Evolutionary conservation across 2,888 invertebrate species (phyloP).

Genomic region (Cantharis lateralis): DNA sequence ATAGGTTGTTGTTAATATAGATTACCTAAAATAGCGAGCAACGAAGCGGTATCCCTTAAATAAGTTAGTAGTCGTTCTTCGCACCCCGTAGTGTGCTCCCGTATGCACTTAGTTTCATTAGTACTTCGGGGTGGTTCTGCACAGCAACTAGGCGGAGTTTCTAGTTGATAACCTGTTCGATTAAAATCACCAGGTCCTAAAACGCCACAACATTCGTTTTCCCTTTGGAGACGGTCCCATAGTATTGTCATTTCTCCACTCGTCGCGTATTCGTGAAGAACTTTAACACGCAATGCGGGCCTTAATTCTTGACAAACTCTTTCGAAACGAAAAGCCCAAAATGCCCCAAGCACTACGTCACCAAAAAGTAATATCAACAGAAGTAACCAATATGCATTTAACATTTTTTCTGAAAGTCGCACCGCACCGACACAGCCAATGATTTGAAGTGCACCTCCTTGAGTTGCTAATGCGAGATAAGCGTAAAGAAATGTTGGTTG

Average conservation of each 20-base stretch:
- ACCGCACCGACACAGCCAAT: constrained; percentile 83
- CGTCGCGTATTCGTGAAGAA: constrained; percentile 72
- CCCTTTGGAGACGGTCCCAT: constrained; percentile 78
- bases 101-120: constrained; percentile 36
- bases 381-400: constrained; percentile 84
- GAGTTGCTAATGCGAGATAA: constrained; percentile 78
- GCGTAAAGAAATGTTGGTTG: constrained; percentile 71
- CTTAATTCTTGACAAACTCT: constrained; percentile 73
- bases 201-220: constrained; percentile 80
- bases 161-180: constrained; percentile 41
- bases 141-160: constrained; percentile 50
- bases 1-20: not conserved
- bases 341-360: constrained; percentile 81
- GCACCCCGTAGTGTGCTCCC: constrained; percentile 61
- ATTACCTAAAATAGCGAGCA: constrained; percentile 63
- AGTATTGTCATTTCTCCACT: constrained; percentile 74
- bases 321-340: constrained; percentile 83
- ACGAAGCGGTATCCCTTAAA: constrained; percentile 78
- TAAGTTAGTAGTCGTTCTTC: constrained; percentile 74
- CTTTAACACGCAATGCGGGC: constrained; percentile 63
- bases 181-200: constrained; percentile 56
- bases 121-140: constrained; percentile 41
- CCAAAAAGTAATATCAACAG: constrained; percentile 79
- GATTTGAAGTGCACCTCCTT: constrained; percentile 68
- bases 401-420: constrained; percentile 76